Conservation (phyloP, 2,797 vertebrate species). For the Toxotes lorentzi region DNA sequence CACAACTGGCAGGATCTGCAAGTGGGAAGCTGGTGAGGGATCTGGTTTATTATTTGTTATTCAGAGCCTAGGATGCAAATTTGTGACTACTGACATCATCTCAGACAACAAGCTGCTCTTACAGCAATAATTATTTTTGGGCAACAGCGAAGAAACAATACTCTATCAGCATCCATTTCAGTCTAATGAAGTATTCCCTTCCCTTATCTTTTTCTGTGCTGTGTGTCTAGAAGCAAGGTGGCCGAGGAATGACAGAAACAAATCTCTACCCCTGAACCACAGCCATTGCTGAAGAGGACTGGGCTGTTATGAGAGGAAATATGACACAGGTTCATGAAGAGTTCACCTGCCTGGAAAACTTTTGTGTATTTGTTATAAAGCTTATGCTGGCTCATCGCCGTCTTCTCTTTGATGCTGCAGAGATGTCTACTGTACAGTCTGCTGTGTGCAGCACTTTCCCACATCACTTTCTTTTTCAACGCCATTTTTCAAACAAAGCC, state of each 20-base stretch:
- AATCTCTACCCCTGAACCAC: not conserved
- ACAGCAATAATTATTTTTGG: not conserved
- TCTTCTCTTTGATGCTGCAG: not conserved
- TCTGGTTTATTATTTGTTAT: not conserved
- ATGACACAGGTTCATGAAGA: constrained; percentile 53
- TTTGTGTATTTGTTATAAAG: constrained; percentile 21
- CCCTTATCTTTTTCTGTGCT: not conserved
- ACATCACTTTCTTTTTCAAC: constrained; percentile 2
- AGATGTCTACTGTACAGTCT: not conserved
- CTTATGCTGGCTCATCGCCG: constrained; percentile 5
- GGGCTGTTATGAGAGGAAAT: constrained; percentile 38
- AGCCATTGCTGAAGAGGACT: constrained; percentile 9
- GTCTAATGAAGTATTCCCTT: not conserved
- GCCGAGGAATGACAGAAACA: constrained; percentile 16
- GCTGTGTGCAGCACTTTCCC: constrained; percentile 10
- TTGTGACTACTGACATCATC: not conserved
- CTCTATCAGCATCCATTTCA: not conserved
- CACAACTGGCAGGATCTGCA: not conserved
- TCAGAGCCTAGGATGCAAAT: not conserved
- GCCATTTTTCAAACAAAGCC: constrained; percentile 1
- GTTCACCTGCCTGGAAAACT: constrained; percentile 49
- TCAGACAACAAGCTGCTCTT: not conserved
- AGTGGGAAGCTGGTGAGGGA: not conserved
- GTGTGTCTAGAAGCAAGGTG: not conserved
- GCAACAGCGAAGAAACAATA: not conserved